Percentiles rank a stretch among this genome's conserved stretches.
Evolutionary conservation across 2,888 invertebrate genomes (phyloP).

Genomic region (Gymnosoma rotundatum): DNA sequence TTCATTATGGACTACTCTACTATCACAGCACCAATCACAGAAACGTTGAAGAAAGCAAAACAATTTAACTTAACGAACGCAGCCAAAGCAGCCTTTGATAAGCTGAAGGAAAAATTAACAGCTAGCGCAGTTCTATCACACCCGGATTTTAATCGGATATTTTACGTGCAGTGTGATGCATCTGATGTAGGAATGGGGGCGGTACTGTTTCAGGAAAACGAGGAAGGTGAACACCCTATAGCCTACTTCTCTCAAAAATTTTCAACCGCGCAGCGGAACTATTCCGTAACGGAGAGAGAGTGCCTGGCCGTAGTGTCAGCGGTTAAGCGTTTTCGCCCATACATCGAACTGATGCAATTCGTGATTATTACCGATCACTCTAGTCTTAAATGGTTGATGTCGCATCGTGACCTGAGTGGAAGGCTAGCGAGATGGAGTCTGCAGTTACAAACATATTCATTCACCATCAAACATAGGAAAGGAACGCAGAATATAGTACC

Average conservation of each 20-base stretch:
- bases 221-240: too few relatives aligned
- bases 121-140: not conserved
- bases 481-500: too few relatives aligned
- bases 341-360: not conserved
- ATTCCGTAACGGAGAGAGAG: not conserved
- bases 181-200: not conserved
- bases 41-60: not conserved
- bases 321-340: not conserved
- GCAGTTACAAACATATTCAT: not conserved
- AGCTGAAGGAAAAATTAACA: not conserved
- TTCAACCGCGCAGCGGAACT: too few relatives aligned
- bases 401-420: too few relatives aligned
- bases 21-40: not conserved
- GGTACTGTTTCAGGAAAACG: too few relatives aligned
- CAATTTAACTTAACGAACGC: not conserved
- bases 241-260: too few relatives aligned
- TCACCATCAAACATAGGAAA: too few relatives aligned
- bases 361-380: too few relatives aligned
- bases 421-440: not conserved
- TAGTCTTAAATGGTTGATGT: too few relatives aligned
- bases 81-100: not conserved
- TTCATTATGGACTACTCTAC: too few relatives aligned
- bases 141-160: too few relatives aligned
- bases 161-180: not conserved
- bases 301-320: not conserved